Conservation (phyloP, 1,140 invertebrate genomes). For the Bombus picipes region DNA sequence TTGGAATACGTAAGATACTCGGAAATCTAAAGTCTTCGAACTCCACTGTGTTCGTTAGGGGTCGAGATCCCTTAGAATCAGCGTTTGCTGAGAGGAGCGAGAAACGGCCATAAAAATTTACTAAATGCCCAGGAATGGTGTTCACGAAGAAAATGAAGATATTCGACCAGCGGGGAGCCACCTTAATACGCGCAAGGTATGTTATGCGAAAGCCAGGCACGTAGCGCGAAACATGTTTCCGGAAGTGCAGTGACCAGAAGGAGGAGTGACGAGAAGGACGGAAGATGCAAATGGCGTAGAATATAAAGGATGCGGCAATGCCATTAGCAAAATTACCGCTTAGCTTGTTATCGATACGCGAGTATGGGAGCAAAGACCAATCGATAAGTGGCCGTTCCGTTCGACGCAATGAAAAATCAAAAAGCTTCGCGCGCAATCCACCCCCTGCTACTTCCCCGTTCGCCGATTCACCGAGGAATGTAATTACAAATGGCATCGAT, state of each 20-base stretch:
- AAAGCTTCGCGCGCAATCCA: slow-evolving; percentile 16
- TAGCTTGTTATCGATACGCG: slow-evolving; percentile 77
- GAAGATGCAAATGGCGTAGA: slow-evolving; percentile 55
- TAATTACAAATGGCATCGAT: slow-evolving; percentile 35
- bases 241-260: slow-evolving; percentile 8
- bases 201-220: background rate
- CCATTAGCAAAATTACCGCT: slow-evolving; percentile 80
- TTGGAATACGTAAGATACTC: too few species aligned
- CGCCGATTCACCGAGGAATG: slow-evolving; percentile 20
- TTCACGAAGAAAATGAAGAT: too few species aligned
- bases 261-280: background rate
- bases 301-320: slow-evolving; percentile 69
- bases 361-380: slow-evolving; percentile 59
- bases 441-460: background rate
- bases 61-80: too few species aligned
- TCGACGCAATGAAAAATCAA: slow-evolving; percentile 37
- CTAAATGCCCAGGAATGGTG: too few species aligned
- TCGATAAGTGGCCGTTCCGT: slow-evolving; percentile 29
- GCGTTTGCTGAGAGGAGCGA: too few species aligned
- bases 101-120: too few species aligned
- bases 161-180: too few species aligned
- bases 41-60: too few species aligned
- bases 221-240: slow-evolving; percentile 18
- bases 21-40: too few species aligned
- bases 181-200: background rate